Percentiles rank a stretch among this genome's conserved stretches.
Evolutionary conservation across 1,140 invertebrate genomes (phyloP).

Genomic region (Aleiodes sp.): DNA sequence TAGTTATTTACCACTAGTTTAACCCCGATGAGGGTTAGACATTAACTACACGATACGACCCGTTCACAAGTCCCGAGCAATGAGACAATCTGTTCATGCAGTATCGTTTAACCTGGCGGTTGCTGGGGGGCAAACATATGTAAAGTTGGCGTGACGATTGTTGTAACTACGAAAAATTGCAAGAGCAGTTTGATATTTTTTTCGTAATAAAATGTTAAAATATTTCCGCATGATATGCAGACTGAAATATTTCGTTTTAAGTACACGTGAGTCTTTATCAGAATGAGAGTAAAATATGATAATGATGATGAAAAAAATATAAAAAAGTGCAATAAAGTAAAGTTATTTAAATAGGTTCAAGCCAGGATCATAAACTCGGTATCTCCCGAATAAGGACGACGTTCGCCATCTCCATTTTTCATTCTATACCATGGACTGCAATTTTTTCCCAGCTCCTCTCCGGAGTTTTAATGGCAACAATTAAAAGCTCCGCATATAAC

Average conservation of each 20-base stretch:
- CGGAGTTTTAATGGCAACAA: slow-evolving; percentile 56
- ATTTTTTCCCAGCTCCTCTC: slow-evolving; percentile 18
- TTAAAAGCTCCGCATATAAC: slow-evolving; percentile 49
- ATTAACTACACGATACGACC: no score
- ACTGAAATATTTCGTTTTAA: neutral
- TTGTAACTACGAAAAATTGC: slow-evolving; percentile 29
- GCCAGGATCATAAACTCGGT: slow-evolving; percentile 51
- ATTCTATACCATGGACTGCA: slow-evolving; percentile 13
- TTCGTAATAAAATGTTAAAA: neutral
- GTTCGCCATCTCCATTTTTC: slow-evolving; percentile 51
- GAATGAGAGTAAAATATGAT: slow-evolving; percentile 2
- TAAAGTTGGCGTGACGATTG: slow-evolving; percentile 52
- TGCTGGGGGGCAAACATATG: slow-evolving; percentile 54
- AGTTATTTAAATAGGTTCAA: slow-evolving; percentile 48
- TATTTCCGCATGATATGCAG: neutral
- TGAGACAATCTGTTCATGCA: neutral
- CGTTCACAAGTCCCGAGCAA: neutral
- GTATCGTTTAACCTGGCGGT: slow-evolving; percentile 52
- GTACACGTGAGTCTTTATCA: neutral
- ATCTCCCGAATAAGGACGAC: slow-evolving; percentile 50
- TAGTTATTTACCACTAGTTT: neutral
- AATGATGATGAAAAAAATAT: slow-evolving; percentile 28
- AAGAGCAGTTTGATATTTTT: neutral
- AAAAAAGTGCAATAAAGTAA: slow-evolving; percentile 45
- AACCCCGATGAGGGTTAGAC: neutral